Conservation (phyloP, 2,113 vertebrate species). For the Chaetura pelagica region DNA sequence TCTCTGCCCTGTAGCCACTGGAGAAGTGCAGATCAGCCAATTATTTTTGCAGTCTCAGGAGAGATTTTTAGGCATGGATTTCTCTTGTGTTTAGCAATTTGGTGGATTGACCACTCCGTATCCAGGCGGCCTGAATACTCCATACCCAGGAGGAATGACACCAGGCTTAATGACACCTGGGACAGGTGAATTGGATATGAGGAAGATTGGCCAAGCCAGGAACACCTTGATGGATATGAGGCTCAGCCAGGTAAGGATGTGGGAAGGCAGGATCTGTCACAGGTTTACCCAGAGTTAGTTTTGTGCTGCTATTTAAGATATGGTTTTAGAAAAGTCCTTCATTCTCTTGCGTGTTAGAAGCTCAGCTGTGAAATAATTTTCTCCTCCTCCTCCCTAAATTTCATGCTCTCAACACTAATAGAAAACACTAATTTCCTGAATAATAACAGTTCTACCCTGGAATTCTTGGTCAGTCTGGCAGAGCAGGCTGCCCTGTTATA, state of each 20-base stretch:
- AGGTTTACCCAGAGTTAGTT: fast-evolving
- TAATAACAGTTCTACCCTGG: not conserved
- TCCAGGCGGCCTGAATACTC: constrained; percentile 91
- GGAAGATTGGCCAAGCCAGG: constrained; percentile 97
- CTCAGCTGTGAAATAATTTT: not conserved
- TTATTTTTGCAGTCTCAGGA: not conserved
- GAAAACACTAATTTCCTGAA: not conserved
- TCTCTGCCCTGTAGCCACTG: not conserved
- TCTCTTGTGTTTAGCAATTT: constrained; percentile 79
- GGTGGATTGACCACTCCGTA: constrained; percentile 85
- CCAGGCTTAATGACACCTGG: constrained; percentile 95
- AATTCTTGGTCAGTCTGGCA: not conserved
- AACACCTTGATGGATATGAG: constrained; percentile 99
- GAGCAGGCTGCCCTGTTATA: not conserved
- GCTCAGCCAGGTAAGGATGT: constrained; percentile 89
- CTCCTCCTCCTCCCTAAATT: not conserved
- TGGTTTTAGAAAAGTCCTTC: not conserved
- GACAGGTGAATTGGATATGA: constrained; percentile 97
- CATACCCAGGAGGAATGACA: constrained; percentile 95
- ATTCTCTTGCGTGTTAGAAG: not conserved
- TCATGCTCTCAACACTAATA: not conserved
- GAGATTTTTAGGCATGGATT: not conserved
- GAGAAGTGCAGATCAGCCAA: not conserved
- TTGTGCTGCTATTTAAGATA: not conserved
- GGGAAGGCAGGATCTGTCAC: not conserved